phyloP scores from a whole-genome alignment of 1,140 invertebrate species.

The Habropoda laboriosa region DNA sequence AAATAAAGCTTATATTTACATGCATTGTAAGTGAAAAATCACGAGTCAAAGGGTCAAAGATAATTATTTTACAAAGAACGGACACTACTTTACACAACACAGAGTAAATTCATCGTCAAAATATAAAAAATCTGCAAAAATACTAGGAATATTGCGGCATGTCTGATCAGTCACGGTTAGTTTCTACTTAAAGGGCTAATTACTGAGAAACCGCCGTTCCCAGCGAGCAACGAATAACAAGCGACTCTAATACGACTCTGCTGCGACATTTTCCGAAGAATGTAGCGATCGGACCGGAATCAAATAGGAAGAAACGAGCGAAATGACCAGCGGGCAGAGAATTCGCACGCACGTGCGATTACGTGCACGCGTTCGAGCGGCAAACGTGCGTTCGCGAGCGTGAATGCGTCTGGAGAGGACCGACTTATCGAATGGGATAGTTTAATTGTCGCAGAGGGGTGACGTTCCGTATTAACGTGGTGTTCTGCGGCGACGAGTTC shows the following conservation, averaged over 20 bases:
- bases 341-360: slow-evolving; percentile 37
- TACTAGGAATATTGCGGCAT: too few relatives aligned
- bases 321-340: slow-evolving; percentile 18
- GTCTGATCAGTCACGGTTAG: too few relatives aligned
- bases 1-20: too few relatives aligned
- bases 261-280: background rate
- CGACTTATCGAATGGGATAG: slow-evolving; percentile 17
- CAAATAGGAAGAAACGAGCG: background rate
- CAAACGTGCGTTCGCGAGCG: slow-evolving; percentile 17
- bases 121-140: too few relatives aligned
- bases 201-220: too few relatives aligned
- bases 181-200: too few relatives aligned
- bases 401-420: slow-evolving; percentile 23
- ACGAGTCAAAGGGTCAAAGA: too few relatives aligned
- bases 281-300: slow-evolving; percentile 21
- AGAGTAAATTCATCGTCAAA: too few relatives aligned
- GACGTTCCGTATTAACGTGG: background rate
- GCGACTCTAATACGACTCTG: background rate
- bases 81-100: too few relatives aligned
- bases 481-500: slow-evolving; percentile 22
- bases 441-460: slow-evolving; percentile 23
- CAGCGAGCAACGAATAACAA: too few relatives aligned
- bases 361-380: slow-evolving; percentile 35
- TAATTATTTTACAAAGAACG: too few relatives aligned
- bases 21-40: too few relatives aligned